Base-by-base conservation (phyloP, 2,888 invertebrate genomes). In the Alsophila aescularia region DNA sequence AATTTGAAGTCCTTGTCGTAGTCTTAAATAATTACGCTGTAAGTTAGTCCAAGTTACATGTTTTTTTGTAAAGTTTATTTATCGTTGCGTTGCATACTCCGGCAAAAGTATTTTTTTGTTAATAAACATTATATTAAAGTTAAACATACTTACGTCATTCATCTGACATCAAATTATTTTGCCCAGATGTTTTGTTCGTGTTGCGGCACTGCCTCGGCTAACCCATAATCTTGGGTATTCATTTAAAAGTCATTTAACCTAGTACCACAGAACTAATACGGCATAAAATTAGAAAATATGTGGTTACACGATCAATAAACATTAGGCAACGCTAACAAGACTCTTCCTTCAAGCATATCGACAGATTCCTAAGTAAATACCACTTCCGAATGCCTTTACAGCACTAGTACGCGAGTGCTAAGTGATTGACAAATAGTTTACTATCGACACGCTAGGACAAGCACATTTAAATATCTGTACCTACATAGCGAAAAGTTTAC, bases 261-360 rank as follows among this genome's bases (percentile, higher is more conserved):
- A n/a, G n/a, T n/a, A n/a, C n/a, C n/a, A n/a, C n/a, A n/a, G n/a
- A n/a, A n/a, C n/a, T 24, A 16, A 16, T 9, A 16, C 16, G 34
- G 40, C 31, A 27, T 49, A 37, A 55, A 54, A 39, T 29, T 36
- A 40, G 32, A 40, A 31, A 9, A 27, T 27, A 43, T 29, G 39
- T 44, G 34, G 53, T 66, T 52, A 44, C 51, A 45, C 51, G 45
- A 51, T 57, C 51, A 58, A 59, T 62, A 63, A 62, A 55, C 48
- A 53, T 55, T 32, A 60, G 53, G 57, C 42, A 53, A 44, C 54
- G 61, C 62, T 69, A 69, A 69, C 67, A 59, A 67, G 65, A 35
- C 51, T 52, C 64, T 69, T 67, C 69, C 67, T 62, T 57, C 44
- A 39, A 42, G 35, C 14, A 35, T 60, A 51, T 65, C 61, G 62